Evolutionary conservation across 2,888 invertebrate species (phyloP), one percentile per base, ranked within the genome.

Genomic region (Meghimatium bilineatum): DNA sequence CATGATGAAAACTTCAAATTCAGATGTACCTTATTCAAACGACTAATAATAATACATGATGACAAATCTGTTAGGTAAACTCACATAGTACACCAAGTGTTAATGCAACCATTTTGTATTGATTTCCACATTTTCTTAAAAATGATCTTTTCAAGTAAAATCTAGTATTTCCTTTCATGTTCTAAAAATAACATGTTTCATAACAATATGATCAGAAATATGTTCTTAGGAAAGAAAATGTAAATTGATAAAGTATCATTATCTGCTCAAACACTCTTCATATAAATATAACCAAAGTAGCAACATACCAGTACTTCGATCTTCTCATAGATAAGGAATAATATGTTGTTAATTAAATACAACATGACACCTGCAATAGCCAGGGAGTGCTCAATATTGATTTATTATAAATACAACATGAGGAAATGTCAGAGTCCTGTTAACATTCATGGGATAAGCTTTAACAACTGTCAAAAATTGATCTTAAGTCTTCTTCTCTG

Each of bases 341-440:
- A n/a, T n/a, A 2, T 63, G 26, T 63, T 26, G 6, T 63, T 17
- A 63, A 63, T n/a, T 29, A 66, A 17, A 17, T 66, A 14, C 66
- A 66, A 66, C 2, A 66, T n/a, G n/a, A 63, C 0, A 32, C 20
- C 12, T 32, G 14, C 32, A 66, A 6, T 14, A 32, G 66, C 66
- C 29, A 66, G 29, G 66, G 29, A 66, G 29, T 63, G 66, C 32
- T 23, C 1, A 12, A 10, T 66, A 66, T 66, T 66, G 66, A 66
- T 66, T 66, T 29, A 32, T 8, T 17, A 66, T 32, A 66, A 66
- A 66, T 32, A 32, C 17, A 10, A 66, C 32, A 66, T 66, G 74
- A 32, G 49, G 49, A 52, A 75, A 75, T 75, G 52, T 75, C 74
- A 75, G 74, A 75, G 49, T n/a, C 10, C 52, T 52, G 26, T 75